phyloP scores from a whole-genome alignment of 2,797 vertebrate species.

The Muscicapa comitata region DNA sequence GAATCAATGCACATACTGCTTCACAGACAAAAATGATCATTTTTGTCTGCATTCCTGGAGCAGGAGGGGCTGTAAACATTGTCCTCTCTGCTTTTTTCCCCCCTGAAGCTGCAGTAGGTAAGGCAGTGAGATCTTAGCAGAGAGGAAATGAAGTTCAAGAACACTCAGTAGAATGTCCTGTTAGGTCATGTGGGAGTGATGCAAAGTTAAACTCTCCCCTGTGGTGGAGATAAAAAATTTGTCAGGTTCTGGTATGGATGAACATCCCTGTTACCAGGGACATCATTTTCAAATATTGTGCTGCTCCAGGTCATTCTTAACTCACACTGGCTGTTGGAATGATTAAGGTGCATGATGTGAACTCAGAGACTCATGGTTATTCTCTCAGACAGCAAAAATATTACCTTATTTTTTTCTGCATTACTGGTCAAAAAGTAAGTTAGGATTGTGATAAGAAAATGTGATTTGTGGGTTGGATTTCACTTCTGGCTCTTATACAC shows the following conservation, averaged over 20 bases:
- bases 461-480: background rate
- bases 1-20: background rate
- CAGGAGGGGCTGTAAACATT: background rate
- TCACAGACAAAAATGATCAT: background rate
- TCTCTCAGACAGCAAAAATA: background rate
- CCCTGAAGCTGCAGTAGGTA: background rate
- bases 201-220: background rate
- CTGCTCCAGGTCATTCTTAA: constrained; percentile 8
- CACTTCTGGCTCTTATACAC: background rate
- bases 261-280: background rate
- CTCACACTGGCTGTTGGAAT: background rate
- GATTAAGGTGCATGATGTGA: background rate
- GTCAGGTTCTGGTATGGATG: background rate
- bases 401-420: background rate
- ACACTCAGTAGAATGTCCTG: background rate
- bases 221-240: background rate
- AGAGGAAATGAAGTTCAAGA: background rate
- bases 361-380: background rate
- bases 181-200: background rate
- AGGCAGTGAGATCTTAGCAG: background rate
- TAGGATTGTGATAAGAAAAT: background rate
- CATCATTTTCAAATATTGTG: background rate
- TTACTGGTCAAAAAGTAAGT: background rate
- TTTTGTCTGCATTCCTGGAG: background rate
- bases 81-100: background rate